phyloP scores from a whole-genome alignment of 2,797 vertebrate genomes.

The Melanogrammus aeglefinus region DNA sequence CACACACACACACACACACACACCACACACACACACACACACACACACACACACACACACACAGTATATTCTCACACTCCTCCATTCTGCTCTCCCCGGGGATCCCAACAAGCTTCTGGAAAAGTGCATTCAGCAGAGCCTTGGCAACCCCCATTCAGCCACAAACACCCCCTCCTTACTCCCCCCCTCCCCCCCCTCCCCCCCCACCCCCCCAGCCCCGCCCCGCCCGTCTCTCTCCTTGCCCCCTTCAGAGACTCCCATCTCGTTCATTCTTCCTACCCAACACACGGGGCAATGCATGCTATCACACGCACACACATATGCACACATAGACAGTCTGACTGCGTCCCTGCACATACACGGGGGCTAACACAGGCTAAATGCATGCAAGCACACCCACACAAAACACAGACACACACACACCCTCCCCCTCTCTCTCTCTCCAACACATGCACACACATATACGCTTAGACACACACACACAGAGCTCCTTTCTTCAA shows the following conservation, averaged over 20 bases:
- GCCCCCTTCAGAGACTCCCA: constrained; percentile 64
- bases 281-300: constrained; percentile 6
- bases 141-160: constrained; percentile 74
- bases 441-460: constrained; percentile 27
- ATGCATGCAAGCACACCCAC: neutral
- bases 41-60: neutral
- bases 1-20: constrained; percentile 5
- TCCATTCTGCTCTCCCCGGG: constrained; percentile 58
- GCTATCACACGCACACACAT: neutral
- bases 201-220: constrained; percentile 59
- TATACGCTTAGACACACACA: constrained; percentile 8
- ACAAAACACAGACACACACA: constrained; percentile 10
- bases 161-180: constrained; percentile 55
- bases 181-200: constrained; percentile 56
- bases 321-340: neutral
- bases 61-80: constrained; percentile 34
- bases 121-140: constrained; percentile 81
- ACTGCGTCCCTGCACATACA: neutral
- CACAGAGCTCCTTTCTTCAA: constrained; percentile 53
- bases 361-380: constrained; percentile 19
- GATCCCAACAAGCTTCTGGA: constrained; percentile 68
- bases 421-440: neutral
- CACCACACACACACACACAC: constrained; percentile 6
- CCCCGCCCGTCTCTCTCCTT: constrained; percentile 45
- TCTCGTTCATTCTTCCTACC: constrained; percentile 43